Evolutionary conservation across 2,888 invertebrate genomes (phyloP), one percentile per base, ranked within the genome.

Genomic region (Folsomia manolachei): DNA sequence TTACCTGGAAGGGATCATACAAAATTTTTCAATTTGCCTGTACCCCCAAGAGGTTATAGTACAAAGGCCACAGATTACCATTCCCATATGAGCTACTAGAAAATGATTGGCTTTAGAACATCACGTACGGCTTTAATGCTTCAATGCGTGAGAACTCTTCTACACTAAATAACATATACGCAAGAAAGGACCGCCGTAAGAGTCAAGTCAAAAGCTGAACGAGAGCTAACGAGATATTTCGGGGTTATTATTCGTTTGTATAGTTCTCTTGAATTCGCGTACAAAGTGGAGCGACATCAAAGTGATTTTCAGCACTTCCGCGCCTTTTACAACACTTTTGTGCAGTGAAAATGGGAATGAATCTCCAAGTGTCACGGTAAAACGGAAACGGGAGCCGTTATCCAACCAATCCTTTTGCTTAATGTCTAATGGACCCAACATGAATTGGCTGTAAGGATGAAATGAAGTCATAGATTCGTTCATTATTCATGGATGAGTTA

Each of bases 211-310:
- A 9, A 14, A 39, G 39, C 39, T 14, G 7, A n/a, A n/a, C n/a
- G n/a, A 39, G 14, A 39, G 56, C 21, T 56, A 56, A 56, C 56
- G 56, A 56, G 56, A 56, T 21, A 56, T 56, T n/a, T 56, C 56
- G 39, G 14, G n/a, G 14, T 39, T 39, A 39, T 39, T n/a, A n/a
- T n/a, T n/a, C n/a, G n/a, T 51, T 51, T 51, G 19, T 56, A 14
- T 21, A 56, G 39, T 39, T 39, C 56, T n/a, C 56, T n/a, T 56
- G n/a, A n/a, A n/a, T n/a, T n/a, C n/a, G n/a, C 21, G 7, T 56
- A 21, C 19, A 56, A 56, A 56, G 56, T 56, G 56, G 19, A 21
- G 56, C 18, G 56, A 56, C 56, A 56, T 56, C 56, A 56, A 56
- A 56, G 56, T 51, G 21, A 56, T 14, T 56, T 56, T 56, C 56